Evolutionary conservation across 2,888 invertebrate genomes (phyloP).

Genomic region (Drosophila falleni): DNA sequence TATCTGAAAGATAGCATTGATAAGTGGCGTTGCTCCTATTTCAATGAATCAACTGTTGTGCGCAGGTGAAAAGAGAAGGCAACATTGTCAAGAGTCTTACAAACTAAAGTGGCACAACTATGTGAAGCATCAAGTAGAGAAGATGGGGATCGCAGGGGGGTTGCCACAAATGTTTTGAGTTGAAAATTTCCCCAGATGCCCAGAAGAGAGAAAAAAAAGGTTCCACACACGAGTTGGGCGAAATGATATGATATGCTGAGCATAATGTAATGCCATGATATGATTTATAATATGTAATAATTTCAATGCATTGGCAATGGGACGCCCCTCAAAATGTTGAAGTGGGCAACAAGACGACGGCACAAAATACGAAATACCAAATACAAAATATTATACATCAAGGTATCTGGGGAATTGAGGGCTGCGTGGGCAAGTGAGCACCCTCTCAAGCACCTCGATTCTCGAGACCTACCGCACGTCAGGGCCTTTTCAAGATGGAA

Average conservation of each 20-base stretch:
- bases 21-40: constrained; percentile 8
- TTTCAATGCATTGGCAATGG: constrained; percentile 64
- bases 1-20: constrained; percentile 7
- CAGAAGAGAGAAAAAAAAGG: constrained; percentile 37
- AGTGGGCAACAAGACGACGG: constrained; percentile 45
- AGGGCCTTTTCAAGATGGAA: constrained; percentile 49
- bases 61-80: constrained; percentile 13
- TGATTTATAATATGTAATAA: constrained; percentile 78
- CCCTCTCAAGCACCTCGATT: background rate
- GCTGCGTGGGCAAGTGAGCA: constrained; percentile 21
- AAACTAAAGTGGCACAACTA: constrained; percentile 21
- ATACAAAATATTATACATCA: constrained; percentile 62
- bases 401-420: constrained; percentile 49
- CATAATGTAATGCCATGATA: constrained; percentile 74
- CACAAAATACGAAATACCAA: constrained; percentile 17
- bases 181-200: constrained; percentile 44
- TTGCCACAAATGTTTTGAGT: constrained; percentile 43
- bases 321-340: constrained; percentile 31
- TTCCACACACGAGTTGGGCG: constrained; percentile 41
- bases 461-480: constrained; percentile 23
- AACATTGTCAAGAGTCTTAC: constrained; percentile 20
- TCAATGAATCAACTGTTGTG: constrained; percentile 13
- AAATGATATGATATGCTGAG: constrained; percentile 55
- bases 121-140: background rate
- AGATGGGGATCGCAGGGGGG: background rate